Conservation (phyloP, 2,888 invertebrate species). For the Plebejus argus region DNA sequence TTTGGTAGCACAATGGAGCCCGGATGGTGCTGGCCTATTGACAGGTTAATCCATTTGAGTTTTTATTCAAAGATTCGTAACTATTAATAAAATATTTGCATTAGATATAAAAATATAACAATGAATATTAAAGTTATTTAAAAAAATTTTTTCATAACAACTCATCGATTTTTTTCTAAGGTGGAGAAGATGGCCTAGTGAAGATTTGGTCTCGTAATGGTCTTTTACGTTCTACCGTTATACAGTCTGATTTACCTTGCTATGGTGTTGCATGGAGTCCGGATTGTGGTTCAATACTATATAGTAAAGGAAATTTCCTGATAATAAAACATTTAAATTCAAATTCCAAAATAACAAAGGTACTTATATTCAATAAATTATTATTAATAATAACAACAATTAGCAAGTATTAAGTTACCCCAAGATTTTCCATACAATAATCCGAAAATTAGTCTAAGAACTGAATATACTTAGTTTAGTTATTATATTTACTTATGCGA, state of each 20-base stretch:
- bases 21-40: slow-evolving; percentile 95
- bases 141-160: background rate
- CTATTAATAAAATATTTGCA: too few relatives aligned
- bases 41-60: slow-evolving; percentile 82
- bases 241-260: slow-evolving; percentile 89
- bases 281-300: slow-evolving; percentile 84
- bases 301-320: slow-evolving; percentile 85
- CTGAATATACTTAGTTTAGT: background rate
- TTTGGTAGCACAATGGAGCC: slow-evolving; percentile 94
- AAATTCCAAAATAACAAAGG: slow-evolving; percentile 86
- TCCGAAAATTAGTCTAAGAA: background rate
- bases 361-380: slow-evolving; percentile 49
- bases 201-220: slow-evolving; percentile 99
- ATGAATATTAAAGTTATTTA: too few relatives aligned
- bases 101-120: too few relatives aligned
- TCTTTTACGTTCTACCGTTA: slow-evolving; percentile 93
- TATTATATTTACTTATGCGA: background rate
- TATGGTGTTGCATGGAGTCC: slow-evolving; percentile 93
- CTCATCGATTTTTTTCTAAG: slow-evolving; percentile 64
- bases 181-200: slow-evolving; percentile 97
- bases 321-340: slow-evolving; percentile 87
- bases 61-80: background rate
- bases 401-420: too few relatives aligned
- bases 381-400: too few relatives aligned
- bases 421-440: too few relatives aligned